A percentile compares a stretch with the other conserved stretches of the same genome.
phyloP scores from a whole-genome alignment of 2,888 invertebrate species.

The Biston stratarius region DNA sequence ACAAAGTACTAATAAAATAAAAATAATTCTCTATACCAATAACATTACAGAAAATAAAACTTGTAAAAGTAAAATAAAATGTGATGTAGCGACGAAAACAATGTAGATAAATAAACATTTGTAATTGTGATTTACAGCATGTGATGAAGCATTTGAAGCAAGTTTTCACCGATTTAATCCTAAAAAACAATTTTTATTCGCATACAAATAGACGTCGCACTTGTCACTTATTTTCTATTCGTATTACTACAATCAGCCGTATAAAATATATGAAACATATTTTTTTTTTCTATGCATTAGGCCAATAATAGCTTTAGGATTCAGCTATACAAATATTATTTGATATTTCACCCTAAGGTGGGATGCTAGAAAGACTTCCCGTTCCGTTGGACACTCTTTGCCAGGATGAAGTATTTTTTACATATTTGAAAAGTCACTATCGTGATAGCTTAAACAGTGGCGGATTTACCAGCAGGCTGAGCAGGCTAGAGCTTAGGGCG shows the following conservation, averaged over 20 bases:
- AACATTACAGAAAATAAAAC: constrained; percentile 8
- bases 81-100: background rate
- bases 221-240: constrained; percentile 22
- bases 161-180: background rate
- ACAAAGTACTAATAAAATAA: constrained; percentile 18
- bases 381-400: background rate
- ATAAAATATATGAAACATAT: constrained; percentile 49
- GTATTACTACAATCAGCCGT: constrained; percentile 43
- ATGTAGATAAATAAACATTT: constrained; percentile 7
- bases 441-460: no score
- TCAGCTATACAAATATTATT: constrained; percentile 24
- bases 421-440: background rate
- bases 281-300: constrained; percentile 47
- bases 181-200: constrained; percentile 9
- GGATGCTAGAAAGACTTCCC: constrained; percentile 45
- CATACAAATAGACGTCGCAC: constrained; percentile 12
- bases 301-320: constrained; percentile 44
- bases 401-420: background rate
- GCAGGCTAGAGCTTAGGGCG: no score
- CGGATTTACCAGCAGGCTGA: no score
- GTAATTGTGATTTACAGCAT: constrained; percentile 27
- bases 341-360: constrained; percentile 51
- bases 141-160: constrained; percentile 14
- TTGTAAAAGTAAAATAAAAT: constrained; percentile 23
- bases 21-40: constrained; percentile 6